A percentile compares a stretch with the other conserved stretches of the same genome.
phyloP scores from a whole-genome alignment of 2,113 vertebrate genomes.

The Daboia siamensis region DNA sequence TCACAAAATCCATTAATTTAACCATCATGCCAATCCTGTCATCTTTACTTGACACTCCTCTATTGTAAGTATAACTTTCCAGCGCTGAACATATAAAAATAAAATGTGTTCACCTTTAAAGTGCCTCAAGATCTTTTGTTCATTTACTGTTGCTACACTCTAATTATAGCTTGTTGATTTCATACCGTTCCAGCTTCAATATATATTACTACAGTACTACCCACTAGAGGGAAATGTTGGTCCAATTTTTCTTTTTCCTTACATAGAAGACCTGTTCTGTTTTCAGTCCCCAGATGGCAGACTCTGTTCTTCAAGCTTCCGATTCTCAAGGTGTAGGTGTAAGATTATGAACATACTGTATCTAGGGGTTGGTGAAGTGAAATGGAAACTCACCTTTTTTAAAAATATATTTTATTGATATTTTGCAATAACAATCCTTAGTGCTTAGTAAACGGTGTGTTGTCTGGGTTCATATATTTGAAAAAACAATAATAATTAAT shows the following conservation, averaged over 20 bases:
- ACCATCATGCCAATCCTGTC: not conserved
- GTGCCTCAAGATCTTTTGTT: not conserved
- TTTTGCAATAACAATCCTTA: too few species aligned
- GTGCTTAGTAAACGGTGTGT: too few species aligned
- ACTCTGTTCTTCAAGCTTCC: not conserved
- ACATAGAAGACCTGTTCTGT: too few species aligned
- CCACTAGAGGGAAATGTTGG: constrained; percentile 3
- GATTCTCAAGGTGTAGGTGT: not conserved
- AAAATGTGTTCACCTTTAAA: not conserved
- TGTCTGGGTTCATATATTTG: too few species aligned
- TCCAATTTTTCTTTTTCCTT: not conserved
- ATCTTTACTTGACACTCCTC: not conserved
- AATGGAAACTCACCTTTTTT: not conserved
- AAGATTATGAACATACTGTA: not conserved
- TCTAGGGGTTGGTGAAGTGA: not conserved
- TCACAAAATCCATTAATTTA: not conserved
- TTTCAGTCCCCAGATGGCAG: not conserved
- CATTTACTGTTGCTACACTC: not conserved
- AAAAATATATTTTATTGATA: too few species aligned
- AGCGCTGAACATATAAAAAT: not conserved
- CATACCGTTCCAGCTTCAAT: not conserved
- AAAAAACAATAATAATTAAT: too few species aligned
- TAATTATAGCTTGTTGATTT: not conserved
- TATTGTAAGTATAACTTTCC: not conserved
- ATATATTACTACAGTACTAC: not conserved